Percentiles rank a stretch among this genome's conserved stretches.
These are phyloP conservation scores for Xiphophorus birchmanni DNA, from an alignment of 2,797 vertebrate genomes.

Conservation along the genomic window DNA sequence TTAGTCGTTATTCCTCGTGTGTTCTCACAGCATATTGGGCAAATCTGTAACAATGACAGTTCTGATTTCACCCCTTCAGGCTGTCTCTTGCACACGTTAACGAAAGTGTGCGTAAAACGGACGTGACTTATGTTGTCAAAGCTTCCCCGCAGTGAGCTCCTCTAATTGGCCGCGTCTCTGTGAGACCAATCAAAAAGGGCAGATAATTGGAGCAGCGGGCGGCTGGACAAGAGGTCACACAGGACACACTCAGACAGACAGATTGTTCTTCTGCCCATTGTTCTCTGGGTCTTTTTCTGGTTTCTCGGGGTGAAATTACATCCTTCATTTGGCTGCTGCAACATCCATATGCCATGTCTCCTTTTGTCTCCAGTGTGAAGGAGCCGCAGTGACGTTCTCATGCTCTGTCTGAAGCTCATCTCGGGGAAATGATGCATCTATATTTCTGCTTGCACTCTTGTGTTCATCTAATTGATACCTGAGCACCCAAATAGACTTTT, in stretches of 20 bases:
- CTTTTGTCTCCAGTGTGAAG: background rate
- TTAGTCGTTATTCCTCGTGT: background rate
- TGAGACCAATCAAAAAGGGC: conserved; percentile 53
- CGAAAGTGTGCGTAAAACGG: background rate
- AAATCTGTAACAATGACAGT: background rate
- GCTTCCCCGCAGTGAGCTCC: conserved; percentile 38
- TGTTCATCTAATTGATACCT: background rate
- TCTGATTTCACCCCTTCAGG: background rate
- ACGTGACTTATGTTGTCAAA: conserved; percentile 21
- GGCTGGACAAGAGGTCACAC: conserved; percentile 18
- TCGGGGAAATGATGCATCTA: background rate
- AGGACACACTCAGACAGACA: conserved; percentile 19
- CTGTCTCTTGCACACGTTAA: background rate
- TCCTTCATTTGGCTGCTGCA: conserved; percentile 20
- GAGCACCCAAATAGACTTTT: too few relatives aligned
- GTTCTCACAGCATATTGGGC: too few relatives aligned
- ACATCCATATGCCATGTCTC: conserved; percentile 11
- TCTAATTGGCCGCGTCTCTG: conserved; percentile 54
- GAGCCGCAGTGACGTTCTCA: conserved; percentile 6
- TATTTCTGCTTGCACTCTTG: background rate
- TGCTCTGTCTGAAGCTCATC: background rate
- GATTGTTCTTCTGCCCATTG: conserved; percentile 16
- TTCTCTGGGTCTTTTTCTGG: background rate
- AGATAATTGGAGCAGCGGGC: conserved; percentile 44
- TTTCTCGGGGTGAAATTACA: conserved; percentile 17